These are phyloP conservation scores for Listronotus oregonensis DNA, from an alignment of 1,140 invertebrate genomes.

Conservation along the genomic window DNA sequence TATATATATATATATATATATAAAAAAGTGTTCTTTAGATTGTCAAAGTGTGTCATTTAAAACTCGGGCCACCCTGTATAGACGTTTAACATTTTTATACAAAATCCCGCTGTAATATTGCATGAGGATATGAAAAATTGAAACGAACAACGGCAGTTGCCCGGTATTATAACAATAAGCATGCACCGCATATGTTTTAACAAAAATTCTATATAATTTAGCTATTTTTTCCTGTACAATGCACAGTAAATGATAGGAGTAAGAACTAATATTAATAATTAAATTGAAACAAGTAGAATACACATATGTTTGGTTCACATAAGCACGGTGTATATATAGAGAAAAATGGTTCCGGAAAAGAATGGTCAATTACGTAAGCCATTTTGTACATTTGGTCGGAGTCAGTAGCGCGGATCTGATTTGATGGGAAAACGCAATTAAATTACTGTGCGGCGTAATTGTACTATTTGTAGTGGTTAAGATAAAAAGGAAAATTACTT, in stretches of 20 bases:
- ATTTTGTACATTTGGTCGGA: conserved; percentile 22
- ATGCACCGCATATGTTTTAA: conserved; percentile 48
- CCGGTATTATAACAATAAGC: conserved; percentile 45
- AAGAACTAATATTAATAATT: conserved; percentile 52
- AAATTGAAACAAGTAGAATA: conserved; percentile 49
- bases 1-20: too few relatives aligned
- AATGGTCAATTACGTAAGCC: conserved; percentile 30
- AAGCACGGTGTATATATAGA: conserved; percentile 35
- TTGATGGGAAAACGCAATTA: conserved; percentile 15
- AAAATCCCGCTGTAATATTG: conserved; percentile 20
- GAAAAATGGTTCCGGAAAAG: conserved; percentile 32
- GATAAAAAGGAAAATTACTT: neutral
- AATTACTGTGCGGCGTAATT: conserved; percentile 7
- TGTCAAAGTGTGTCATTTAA: too few relatives aligned
- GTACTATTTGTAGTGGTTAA: neutral
- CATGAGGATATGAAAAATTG: conserved; percentile 31
- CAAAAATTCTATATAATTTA: conserved; percentile 53
- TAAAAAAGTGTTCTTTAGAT: too few relatives aligned
- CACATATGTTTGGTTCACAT: conserved; percentile 50
- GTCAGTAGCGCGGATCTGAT: conserved; percentile 25
- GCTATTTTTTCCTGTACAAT: conserved; percentile 50
- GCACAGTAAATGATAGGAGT: conserved; percentile 51
- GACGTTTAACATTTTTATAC: conserved; percentile 10
- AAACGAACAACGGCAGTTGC: conserved; percentile 19
- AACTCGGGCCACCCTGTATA: neutral